phyloP scores from a whole-genome alignment of 2,797 vertebrate genomes.

The Spinus olivaceus region DNA sequence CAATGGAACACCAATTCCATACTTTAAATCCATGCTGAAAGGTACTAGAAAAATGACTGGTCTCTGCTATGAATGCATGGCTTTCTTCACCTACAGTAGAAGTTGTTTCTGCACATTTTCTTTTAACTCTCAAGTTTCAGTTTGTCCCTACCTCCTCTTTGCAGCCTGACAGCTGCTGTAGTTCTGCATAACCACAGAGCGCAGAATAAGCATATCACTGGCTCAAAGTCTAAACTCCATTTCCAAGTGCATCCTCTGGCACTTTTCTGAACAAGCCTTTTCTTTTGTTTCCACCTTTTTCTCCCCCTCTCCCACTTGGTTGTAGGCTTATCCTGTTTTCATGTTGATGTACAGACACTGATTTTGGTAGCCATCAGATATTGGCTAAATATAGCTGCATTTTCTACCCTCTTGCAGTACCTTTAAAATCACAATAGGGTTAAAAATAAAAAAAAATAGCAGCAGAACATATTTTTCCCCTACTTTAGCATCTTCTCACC shows the following conservation, averaged over 20 bases:
- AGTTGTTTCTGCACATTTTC: neutral
- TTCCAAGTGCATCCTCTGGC: neutral
- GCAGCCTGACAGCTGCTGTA: neutral
- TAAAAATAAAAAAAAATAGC: neutral
- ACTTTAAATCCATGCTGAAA: neutral
- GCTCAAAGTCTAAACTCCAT: neutral
- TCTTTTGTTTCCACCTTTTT: neutral
- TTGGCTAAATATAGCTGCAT: neutral
- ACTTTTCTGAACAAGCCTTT: neutral
- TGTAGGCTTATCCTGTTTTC: neutral
- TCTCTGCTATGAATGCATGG: neutral
- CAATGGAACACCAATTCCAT: neutral
- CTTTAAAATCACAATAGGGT: neutral
- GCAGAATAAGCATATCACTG: neutral
- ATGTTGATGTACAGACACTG: neutral
- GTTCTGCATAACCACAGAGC: neutral
- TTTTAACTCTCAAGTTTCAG: neutral
- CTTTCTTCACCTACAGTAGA: neutral
- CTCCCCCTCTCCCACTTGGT: rapidly evolving
- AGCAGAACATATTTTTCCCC: neutral
- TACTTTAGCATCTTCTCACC: neutral
- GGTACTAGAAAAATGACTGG: neutral
- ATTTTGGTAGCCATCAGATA: neutral
- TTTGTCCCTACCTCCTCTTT: neutral
- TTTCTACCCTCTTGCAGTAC: neutral